These are phyloP conservation scores for Hermetia illucens DNA, from an alignment of 1,140 invertebrate species.

Conservation along the genomic window DNA sequence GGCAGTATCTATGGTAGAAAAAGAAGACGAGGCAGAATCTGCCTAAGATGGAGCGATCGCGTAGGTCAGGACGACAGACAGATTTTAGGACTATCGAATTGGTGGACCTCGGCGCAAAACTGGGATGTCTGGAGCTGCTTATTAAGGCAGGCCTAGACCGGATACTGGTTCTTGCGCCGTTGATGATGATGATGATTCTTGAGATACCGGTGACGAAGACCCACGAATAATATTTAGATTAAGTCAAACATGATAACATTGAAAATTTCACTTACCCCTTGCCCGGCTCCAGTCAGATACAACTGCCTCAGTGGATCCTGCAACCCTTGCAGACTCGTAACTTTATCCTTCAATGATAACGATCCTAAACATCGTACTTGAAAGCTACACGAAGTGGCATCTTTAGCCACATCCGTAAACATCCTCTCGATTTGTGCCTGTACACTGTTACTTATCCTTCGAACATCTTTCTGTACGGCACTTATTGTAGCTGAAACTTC, in stretches of 20 bases:
- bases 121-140: too few species aligned
- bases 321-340: slow-evolving; percentile 65
- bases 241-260: not conserved
- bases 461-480: slow-evolving; percentile 22
- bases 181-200: too few species aligned
- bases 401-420: slow-evolving; percentile 65
- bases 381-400: slow-evolving; percentile 40
- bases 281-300: slow-evolving; percentile 39
- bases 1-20: too few species aligned
- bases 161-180: too few species aligned
- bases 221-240: not conserved
- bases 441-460: slow-evolving; percentile 51
- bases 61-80: too few species aligned
- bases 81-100: too few species aligned
- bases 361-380: slow-evolving; percentile 72
- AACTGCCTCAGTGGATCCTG: slow-evolving; percentile 66
- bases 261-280: slow-evolving; percentile 13
- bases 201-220: not conserved
- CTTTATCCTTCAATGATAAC: slow-evolving; percentile 57
- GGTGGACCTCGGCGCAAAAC: too few species aligned
- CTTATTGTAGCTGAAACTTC: slow-evolving; percentile 8
- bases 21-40: too few species aligned
- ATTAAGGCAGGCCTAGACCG: too few species aligned
- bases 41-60: too few species aligned
- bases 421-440: slow-evolving; percentile 74